phyloP scores from a whole-genome alignment of 1,140 invertebrate species.

The Musca vetustissima region DNA sequence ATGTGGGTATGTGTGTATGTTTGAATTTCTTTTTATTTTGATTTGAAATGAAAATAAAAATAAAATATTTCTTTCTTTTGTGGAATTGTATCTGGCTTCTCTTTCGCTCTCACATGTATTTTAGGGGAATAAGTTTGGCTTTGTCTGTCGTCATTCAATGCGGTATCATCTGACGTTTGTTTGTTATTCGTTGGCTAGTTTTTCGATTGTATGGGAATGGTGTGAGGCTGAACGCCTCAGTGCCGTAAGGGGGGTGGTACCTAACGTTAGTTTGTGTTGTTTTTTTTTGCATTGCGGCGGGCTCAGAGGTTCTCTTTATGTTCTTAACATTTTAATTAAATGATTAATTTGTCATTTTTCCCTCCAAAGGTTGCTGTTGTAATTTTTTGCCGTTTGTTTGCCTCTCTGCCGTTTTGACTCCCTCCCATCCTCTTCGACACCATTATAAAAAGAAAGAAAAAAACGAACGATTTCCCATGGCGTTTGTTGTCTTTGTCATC shows the following conservation, averaged over 20 bases:
- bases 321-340: constrained; percentile 23
- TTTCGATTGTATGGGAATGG: background rate
- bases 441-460: too few species aligned
- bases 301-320: background rate
- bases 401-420: background rate
- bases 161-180: background rate
- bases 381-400: background rate
- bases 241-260: too few species aligned
- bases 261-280: too few species aligned
- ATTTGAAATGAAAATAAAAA: constrained; percentile 20
- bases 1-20: too few species aligned
- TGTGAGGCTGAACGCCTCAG: too few species aligned
- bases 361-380: background rate
- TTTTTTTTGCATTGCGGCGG: too few species aligned
- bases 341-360: constrained; percentile 21
- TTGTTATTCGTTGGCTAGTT: background rate
- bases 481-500: too few species aligned
- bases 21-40: constrained; percentile 9
- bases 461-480: constrained; percentile 1
- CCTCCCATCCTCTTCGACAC: background rate
- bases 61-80: constrained; percentile 7
- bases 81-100: background rate
- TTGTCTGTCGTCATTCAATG: background rate
- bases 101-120: background rate
- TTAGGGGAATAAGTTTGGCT: background rate